These are phyloP conservation scores for Acipenser ruthenus DNA, from an alignment of 2,797 vertebrate species.

Conservation along the genomic window DNA sequence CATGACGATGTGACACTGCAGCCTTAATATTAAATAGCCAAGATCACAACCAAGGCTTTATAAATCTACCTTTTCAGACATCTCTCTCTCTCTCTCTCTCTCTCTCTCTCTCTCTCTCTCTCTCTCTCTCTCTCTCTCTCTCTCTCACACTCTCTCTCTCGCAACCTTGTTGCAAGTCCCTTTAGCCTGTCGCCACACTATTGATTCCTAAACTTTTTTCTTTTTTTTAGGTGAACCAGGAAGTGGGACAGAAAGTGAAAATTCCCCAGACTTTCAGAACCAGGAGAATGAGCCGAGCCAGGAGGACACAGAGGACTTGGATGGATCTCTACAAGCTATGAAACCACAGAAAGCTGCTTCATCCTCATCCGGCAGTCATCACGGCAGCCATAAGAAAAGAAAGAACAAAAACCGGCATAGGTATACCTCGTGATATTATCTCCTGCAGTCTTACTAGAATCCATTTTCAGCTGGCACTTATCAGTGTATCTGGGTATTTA, in stretches of 20 bases:
- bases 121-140: too few relatives aligned
- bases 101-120: too few relatives aligned
- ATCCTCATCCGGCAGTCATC: slow-evolving; percentile 85
- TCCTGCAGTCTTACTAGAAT: background rate
- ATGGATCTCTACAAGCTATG: slow-evolving; percentile 84
- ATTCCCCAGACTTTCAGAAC: slow-evolving; percentile 94
- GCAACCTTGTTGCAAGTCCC: too few relatives aligned
- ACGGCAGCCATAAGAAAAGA: slow-evolving; percentile 93
- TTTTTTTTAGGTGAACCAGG: slow-evolving; percentile 75
- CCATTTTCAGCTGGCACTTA: background rate
- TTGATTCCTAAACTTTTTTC: background rate
- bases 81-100: too few relatives aligned
- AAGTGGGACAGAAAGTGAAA: slow-evolving; percentile 91
- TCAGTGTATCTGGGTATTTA: background rate
- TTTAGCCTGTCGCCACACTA: background rate
- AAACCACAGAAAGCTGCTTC: slow-evolving; percentile 94
- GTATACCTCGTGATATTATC: slow-evolving; percentile 49
- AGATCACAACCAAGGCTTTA: too few relatives aligned
- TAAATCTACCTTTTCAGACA: too few relatives aligned
- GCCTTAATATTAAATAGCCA: too few relatives aligned
- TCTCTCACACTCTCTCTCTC: too few relatives aligned
- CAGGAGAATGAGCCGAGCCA: slow-evolving; percentile 94
- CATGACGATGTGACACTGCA: too few relatives aligned
- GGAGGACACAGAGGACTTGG: slow-evolving; percentile 88
- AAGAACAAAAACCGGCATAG: slow-evolving; percentile 99